phyloP scores from a whole-genome alignment of 2,113 vertebrate species.

The Apistogramma diplotaenia region DNA sequence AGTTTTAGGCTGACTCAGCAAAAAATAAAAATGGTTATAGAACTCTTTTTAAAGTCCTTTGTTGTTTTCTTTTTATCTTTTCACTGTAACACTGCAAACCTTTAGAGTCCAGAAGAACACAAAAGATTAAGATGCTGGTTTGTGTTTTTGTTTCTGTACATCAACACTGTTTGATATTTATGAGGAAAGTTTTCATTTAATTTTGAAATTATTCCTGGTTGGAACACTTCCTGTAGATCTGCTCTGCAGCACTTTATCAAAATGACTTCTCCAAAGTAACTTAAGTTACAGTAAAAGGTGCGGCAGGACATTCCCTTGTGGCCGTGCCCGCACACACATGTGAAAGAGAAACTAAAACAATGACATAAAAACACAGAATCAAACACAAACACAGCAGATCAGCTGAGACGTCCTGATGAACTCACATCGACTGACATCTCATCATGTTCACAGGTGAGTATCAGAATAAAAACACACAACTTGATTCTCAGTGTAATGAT shows the following conservation, averaged over 20 bases:
- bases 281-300: rapidly evolving
- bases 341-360: not conserved
- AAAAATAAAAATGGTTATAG: not conserved
- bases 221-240: too few relatives aligned
- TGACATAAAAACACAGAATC: not conserved
- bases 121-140: too few relatives aligned
- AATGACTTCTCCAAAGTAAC: not conserved
- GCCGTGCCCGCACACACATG: not conserved
- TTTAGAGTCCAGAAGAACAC: too few relatives aligned
- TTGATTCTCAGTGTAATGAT: too few relatives aligned
- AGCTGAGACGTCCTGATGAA: rapidly evolving
- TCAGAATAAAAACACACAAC: not conserved
- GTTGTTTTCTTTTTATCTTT: not conserved
- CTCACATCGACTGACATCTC: not conserved
- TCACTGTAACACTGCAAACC: too few relatives aligned
- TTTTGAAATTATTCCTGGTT: too few relatives aligned
- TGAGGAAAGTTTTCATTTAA: not conserved
- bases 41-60: not conserved
- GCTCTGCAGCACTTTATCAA: too few relatives aligned
- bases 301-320: not conserved
- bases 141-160: too few relatives aligned
- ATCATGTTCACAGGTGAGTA: not conserved
- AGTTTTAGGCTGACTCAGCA: not conserved
- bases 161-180: not conserved
- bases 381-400: not conserved